Evolutionary conservation across 2,113 vertebrate species (phyloP).

Genomic region (Nesoenas mayeri): DNA sequence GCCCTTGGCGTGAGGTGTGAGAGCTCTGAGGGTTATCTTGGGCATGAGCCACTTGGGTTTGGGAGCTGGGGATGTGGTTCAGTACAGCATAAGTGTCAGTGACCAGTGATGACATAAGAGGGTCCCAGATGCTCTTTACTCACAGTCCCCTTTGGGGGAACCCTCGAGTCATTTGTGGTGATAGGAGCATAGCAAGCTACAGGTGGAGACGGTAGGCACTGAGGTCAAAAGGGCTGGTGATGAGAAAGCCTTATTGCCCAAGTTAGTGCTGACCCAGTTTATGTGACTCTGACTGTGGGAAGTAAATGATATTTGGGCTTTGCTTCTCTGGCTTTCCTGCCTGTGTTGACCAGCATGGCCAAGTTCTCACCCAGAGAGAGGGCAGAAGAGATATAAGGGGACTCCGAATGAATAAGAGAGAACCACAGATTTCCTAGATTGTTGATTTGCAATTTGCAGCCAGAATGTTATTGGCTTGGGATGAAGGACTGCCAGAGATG

Average conservation of each 20-base stretch:
- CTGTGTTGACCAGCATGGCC: background rate
- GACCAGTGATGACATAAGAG: background rate
- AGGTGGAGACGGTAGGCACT: background rate
- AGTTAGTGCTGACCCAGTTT: background rate
- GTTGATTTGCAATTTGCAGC: background rate
- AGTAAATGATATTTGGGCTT: background rate
- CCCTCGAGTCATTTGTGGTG: background rate
- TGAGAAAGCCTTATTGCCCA: background rate
- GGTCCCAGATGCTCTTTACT: background rate
- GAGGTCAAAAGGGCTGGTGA: background rate
- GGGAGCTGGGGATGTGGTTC: background rate
- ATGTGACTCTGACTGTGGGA: rapidly evolving
- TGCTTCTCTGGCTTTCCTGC: background rate
- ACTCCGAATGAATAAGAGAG: background rate
- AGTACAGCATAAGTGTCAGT: background rate
- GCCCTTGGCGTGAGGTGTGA: background rate
- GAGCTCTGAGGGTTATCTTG: background rate
- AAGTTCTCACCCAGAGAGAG: background rate
- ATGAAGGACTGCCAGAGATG: background rate
- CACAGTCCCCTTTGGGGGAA: background rate
- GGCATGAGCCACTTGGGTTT: background rate
- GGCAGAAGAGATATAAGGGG: background rate
- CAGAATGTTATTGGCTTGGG: background rate
- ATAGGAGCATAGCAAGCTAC: background rate
- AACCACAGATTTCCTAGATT: background rate